Base-by-base conservation (phyloP, 2,888 invertebrate genomes). In the Pinctada fucata region DNA sequence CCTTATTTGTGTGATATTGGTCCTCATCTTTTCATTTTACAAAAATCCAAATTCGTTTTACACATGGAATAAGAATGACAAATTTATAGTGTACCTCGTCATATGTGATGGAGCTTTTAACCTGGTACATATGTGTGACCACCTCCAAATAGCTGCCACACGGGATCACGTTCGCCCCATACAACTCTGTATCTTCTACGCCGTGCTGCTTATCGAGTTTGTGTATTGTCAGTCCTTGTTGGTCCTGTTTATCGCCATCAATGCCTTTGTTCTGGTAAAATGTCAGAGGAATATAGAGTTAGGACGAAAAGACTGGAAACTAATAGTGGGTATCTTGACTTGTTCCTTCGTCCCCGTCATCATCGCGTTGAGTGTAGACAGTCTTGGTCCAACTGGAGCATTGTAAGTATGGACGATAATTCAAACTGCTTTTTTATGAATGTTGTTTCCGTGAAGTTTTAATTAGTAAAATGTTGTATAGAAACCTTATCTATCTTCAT, bases 111-210 rank as follows among this genome's bases (percentile, higher is more conserved):
- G n/a, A 16, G 47, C 47, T n/a, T 72, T 72, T 5, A 72, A 72
- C 58, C 47, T 72, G 13, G 49, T 58, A 47, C 72, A 72, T 10
- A 72, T 72, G 72, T 72, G 50, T 72, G 72, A 72, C 47, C 72
- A 72, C 58, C 47, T 72, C 4, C 51, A 47, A 50, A 72, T 72
- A 47, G 16, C 52, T 2, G 45, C 3, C 2, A 47, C 47, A 47
- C 16, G 31, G 13, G 72, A 72, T 45, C 72, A 72, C 52, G 72
- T 72, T 52, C 72, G 45, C 8, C 72, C 72, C 3, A 6, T 72
- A 8, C 52, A 58, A 2, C 45, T 72, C 10, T 72, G 72, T 45
- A 50, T 47, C 5, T 72, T 72, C 6, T 72, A 52, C 3, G 72
- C 72, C 3, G 50, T 72, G 4, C 13, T 72, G 3, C 47, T 72